These are phyloP conservation scores for Genyomyrus donnyi DNA, from an alignment of 2,113 vertebrate genomes.

Conservation along the genomic window DNA sequence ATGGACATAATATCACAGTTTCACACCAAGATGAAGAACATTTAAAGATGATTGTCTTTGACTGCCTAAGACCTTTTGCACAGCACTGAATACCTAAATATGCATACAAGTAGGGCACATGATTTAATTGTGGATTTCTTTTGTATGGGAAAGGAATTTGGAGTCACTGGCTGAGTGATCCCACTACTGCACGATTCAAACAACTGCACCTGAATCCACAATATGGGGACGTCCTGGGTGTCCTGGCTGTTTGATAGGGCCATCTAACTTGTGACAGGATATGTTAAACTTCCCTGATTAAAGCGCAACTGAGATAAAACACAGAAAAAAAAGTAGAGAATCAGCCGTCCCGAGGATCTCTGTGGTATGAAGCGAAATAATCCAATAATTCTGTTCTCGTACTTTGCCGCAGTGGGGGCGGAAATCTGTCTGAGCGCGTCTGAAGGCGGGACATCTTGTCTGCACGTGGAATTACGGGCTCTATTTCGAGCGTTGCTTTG, in stretches of 20 bases:
- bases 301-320: not conserved
- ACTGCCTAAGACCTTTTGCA: not conserved
- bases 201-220: not conserved
- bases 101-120: not conserved
- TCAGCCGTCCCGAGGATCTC: not conserved
- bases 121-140: not conserved
- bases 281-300: not conserved
- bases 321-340: not conserved
- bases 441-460: slow-evolving; percentile 42
- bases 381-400: slow-evolving; percentile 16
- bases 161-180: not conserved
- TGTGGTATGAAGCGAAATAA: slow-evolving; percentile 13
- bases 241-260: not conserved
- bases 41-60: not conserved
- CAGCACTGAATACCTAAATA: not conserved
- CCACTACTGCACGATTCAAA: not conserved
- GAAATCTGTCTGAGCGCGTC: slow-evolving; percentile 30
- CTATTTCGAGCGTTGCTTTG: slow-evolving; percentile 41
- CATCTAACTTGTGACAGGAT: not conserved
- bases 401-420: slow-evolving; percentile 8
- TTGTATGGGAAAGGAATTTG: not conserved
- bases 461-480: slow-evolving; percentile 41
- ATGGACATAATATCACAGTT: not conserved
- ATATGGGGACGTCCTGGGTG: not conserved
- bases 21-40: not conserved